These are phyloP conservation scores for Proctacanthus coquilletti DNA, from an alignment of 1,140 invertebrate genomes.

Conservation along the genomic window DNA sequence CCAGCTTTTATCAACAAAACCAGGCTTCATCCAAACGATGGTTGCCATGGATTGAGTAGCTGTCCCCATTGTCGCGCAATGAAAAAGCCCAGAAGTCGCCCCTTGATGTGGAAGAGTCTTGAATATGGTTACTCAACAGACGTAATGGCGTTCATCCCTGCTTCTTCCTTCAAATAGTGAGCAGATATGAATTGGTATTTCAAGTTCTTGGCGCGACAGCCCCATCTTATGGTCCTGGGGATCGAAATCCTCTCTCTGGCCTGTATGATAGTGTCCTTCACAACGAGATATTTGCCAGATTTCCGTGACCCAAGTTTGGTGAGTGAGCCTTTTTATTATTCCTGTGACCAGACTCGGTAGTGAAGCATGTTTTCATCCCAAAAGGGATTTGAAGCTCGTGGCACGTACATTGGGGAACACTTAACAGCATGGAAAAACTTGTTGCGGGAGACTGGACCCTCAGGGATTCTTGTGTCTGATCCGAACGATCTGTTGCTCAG, in stretches of 20 bases:
- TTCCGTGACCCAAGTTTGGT: constrained; percentile 63
- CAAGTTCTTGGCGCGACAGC: constrained; percentile 55
- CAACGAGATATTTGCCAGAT: constrained; percentile 50
- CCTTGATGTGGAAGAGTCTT: no score
- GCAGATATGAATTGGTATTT: constrained; percentile 36
- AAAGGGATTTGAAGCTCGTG: constrained; percentile 80
- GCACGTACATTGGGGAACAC: constrained; percentile 60
- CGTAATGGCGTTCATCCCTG: no score
- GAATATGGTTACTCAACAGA: no score
- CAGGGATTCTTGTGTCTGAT: constrained; percentile 52
- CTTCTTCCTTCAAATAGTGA: no score
- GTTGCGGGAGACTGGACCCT: constrained; percentile 50
- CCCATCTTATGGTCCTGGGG: constrained; percentile 49
- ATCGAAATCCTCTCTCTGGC: constrained; percentile 50
- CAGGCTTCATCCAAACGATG: no score
- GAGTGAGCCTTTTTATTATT: constrained; percentile 10
- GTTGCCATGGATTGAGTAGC: no score
- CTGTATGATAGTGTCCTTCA: constrained; percentile 54
- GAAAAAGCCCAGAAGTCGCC: no score
- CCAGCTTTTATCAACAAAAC: no score
- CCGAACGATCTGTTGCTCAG: constrained; percentile 41
- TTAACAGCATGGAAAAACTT: constrained; percentile 73
- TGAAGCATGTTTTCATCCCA: constrained; percentile 7
- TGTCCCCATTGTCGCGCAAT: no score
- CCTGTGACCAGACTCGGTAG: no score